These are phyloP conservation scores for Vimba vimba DNA, from an alignment of 2,113 vertebrate genomes.

Conservation along the genomic window DNA sequence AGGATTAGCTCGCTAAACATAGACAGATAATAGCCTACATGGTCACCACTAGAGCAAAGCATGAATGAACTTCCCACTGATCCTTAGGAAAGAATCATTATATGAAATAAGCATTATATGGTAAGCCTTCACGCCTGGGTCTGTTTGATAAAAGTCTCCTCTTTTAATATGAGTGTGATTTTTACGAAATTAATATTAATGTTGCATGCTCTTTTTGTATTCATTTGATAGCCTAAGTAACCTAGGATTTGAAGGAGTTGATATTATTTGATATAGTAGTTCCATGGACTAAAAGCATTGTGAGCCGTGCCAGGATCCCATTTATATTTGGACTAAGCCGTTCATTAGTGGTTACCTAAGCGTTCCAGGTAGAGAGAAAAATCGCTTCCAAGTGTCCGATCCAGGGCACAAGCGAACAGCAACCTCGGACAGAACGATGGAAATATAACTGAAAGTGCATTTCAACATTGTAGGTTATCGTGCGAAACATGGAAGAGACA, in stretches of 20 bases:
- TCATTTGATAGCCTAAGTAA: background rate
- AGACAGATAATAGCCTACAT: constrained; percentile 5
- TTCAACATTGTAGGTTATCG: background rate
- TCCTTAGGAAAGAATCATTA: background rate
- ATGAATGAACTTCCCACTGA: constrained; percentile 33
- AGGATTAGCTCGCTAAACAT: constrained; percentile 44
- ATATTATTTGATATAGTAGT: background rate
- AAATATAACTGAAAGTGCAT: background rate
- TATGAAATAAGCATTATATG: background rate
- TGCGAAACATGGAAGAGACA: background rate
- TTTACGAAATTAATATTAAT: background rate
- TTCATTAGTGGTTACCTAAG: constrained; percentile 31
- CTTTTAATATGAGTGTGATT: background rate
- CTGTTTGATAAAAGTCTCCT: background rate
- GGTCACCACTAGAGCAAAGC: constrained; percentile 5
- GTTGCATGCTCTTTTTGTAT: background rate
- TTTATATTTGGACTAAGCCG: constrained; percentile 41
- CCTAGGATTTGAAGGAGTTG: background rate
- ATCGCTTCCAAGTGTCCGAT: constrained; percentile 10
- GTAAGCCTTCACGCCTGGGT: background rate
- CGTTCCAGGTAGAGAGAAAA: constrained; percentile 30
- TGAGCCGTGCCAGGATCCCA: background rate
- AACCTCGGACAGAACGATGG: background rate
- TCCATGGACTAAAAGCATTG: background rate
- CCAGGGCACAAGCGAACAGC: background rate